A percentile compares a stretch with the other conserved stretches of the same genome.
Conservation (phyloP, 2,113 vertebrate species). For the Ophthalmolycus amberensis region DNA sequence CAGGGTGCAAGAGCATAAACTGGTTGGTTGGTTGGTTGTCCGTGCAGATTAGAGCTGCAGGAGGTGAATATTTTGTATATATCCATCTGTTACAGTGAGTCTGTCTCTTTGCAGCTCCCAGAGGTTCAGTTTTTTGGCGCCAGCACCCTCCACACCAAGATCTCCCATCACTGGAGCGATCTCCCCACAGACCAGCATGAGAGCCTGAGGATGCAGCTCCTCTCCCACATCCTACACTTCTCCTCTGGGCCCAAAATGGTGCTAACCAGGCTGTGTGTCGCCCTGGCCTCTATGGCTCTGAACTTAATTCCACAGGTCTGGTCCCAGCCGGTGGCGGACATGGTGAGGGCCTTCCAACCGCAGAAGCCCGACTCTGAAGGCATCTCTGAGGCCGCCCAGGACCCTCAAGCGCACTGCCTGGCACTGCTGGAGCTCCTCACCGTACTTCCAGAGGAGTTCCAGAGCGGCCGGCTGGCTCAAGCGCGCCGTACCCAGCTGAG, state of each 20-base stretch:
- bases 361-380: slow-evolving; percentile 85
- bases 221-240: slow-evolving; percentile 91
- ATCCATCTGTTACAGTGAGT: neutral
- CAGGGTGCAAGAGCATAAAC: neutral
- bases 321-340: slow-evolving; percentile 92
- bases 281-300: slow-evolving; percentile 93
- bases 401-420: slow-evolving; percentile 86
- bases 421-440: slow-evolving; percentile 93
- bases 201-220: slow-evolving; percentile 91
- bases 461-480: slow-evolving; percentile 90
- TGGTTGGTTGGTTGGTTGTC: neutral
- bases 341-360: slow-evolving; percentile 92
- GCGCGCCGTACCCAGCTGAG: slow-evolving; percentile 90
- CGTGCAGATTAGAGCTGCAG: neutral
- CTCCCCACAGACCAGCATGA: slow-evolving; percentile 91
- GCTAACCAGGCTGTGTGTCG: slow-evolving; percentile 94
- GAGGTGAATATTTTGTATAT: neutral
- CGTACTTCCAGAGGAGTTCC: slow-evolving; percentile 96
- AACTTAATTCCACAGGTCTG: slow-evolving; percentile 93
- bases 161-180: slow-evolving; percentile 94
- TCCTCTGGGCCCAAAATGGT: slow-evolving; percentile 95
- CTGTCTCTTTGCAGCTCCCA: slow-evolving; percentile 81
- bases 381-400: slow-evolving; percentile 46
- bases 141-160: slow-evolving; percentile 95
- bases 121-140: slow-evolving; percentile 99